These are phyloP conservation scores for Entomobrya multifasciata DNA, from an alignment of 2,888 invertebrate genomes.

Conservation along the genomic window DNA sequence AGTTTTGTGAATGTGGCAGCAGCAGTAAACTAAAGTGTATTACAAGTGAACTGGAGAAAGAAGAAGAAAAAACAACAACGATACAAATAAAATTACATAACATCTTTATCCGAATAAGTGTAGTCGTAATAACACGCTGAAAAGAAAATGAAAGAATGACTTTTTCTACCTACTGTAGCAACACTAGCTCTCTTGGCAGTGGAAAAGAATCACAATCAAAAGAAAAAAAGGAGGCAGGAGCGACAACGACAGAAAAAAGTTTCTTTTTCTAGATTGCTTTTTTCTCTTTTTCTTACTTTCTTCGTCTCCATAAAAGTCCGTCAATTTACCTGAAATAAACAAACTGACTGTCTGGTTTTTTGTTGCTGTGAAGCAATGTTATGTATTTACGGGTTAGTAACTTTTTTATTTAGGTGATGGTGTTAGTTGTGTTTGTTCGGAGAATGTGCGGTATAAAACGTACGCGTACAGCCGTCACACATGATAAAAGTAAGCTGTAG, in stretches of 20 bases:
- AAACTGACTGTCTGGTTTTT: not conserved
- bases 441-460: conserved; percentile 18
- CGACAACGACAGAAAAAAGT: not conserved
- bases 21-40: conserved; percentile 39
- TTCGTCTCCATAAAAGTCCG: conserved; percentile 32
- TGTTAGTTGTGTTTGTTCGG: conserved; percentile 45
- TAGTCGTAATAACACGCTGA: conserved; percentile 26
- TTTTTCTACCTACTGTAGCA: not conserved
- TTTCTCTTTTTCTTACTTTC: conserved; percentile 4
- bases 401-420: conserved; percentile 60
- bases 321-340: conserved; percentile 10
- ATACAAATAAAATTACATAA: conserved; percentile 63
- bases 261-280: conserved; percentile 45
- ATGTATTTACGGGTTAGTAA: conserved; percentile 54
- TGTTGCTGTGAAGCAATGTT: conserved; percentile 18
- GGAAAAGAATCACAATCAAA: not conserved
- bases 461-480: not conserved
- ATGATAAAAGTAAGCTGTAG: conserved; percentile 33
- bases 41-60: conserved; percentile 50
- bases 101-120: conserved; percentile 42
- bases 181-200: not conserved
- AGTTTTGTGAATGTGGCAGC: not conserved
- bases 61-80: conserved; percentile 25
- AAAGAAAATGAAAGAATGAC: conserved; percentile 12
- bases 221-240: not conserved